Percentiles rank a stretch among this genome's conserved stretches.
Evolutionary conservation across 2,113 vertebrate species (phyloP).

Genomic region (Pterophyllum scalare): DNA sequence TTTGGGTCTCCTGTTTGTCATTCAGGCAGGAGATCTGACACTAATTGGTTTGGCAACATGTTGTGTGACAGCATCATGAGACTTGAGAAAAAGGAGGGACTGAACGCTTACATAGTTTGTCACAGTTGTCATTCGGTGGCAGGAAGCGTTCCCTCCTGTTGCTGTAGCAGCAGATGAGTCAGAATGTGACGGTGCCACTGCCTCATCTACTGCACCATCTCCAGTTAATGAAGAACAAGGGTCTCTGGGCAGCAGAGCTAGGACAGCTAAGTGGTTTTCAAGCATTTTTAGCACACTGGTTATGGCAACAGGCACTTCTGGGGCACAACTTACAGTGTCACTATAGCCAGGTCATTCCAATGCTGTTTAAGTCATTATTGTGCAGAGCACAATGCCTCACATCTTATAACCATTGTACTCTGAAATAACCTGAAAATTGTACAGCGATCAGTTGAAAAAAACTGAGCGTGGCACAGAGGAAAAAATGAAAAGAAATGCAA

Average conservation of each 20-base stretch:
- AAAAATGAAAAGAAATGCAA: background rate
- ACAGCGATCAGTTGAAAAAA: background rate
- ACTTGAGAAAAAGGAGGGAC: background rate
- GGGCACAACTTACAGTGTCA: background rate
- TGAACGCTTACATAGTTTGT: background rate
- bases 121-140: background rate
- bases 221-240: background rate
- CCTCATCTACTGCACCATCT: background rate
- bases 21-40: background rate
- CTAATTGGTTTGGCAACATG: background rate
- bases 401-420: background rate
- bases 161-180: conserved; percentile 8
- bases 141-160: background rate
- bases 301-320: background rate
- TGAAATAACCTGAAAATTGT: background rate
- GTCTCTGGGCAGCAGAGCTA: background rate
- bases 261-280: background rate
- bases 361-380: background rate
- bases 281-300: background rate
- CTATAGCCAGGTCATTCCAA: background rate
- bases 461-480: background rate
- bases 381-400: background rate
- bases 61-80: background rate
- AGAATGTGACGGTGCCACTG: background rate
- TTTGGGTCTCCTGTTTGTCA: background rate